Base-by-base conservation (phyloP, 2,113 vertebrate genomes). In the Zapus hudsonius region DNA sequence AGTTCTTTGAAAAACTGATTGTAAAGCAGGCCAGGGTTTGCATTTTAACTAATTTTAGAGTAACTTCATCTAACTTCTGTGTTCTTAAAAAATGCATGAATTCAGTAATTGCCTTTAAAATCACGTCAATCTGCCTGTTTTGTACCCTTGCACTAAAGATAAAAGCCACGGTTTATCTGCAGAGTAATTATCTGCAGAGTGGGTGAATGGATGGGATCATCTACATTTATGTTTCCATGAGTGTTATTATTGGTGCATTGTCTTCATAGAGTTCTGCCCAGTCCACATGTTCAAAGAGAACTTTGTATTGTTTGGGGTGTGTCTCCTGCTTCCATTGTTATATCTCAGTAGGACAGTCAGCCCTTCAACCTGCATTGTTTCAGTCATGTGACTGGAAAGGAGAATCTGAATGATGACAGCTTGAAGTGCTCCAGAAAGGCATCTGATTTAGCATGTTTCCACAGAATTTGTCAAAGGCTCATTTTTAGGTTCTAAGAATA, bases 1-100 rank as follows among this genome's bases (percentile, higher is more conserved):
- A 94, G 95, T 98, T 97, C 96, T 96, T 96, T 95, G 91, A 97
- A 97, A 98, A 98, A 93, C 44, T 95, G 92, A 96, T 97, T 97
- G 85, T 94, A 93, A 96, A 80, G 84, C 75, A 95, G 87, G 92
- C 38, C 93, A 76, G n/a, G 74, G 84, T 97, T 97, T 98, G 96
- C 96, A 97, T 97, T 97, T 97, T 97, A 97, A 98, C 92, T 92
- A 90, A 96, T 97, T 97, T 93, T 93, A 78, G 96, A 96, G 73
- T 90, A 96, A 96, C 84, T 92, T 95, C 87, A 96, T 96, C 85
- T 95, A 96, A 96, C 90, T 97, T 95, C 64, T 83, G 73, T 63
- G 36, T 95, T 93, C 93, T 94, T 95, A 83, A 96, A 96, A 96
- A 96, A 96, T 91, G 87, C 90, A 95, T 95, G 70, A 96, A 97